Conservation (phyloP, 2,888 invertebrate species). For the Terebella lapidaria region DNA sequence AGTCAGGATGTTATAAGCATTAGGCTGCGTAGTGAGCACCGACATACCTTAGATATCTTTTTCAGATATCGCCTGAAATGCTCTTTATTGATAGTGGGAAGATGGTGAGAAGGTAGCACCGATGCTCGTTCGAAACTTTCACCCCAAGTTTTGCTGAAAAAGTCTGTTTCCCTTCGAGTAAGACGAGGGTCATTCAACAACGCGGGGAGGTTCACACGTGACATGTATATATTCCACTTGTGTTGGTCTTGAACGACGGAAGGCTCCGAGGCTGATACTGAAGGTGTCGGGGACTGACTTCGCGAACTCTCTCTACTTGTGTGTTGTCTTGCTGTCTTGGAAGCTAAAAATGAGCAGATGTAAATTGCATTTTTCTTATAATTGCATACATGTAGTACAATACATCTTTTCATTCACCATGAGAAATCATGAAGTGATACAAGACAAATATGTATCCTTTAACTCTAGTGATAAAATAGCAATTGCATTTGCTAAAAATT, state of each 20-base stretch:
- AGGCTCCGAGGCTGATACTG: constrained; percentile 26
- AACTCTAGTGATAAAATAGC: not conserved
- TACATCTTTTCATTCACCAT: too few species aligned
- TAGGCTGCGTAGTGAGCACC: too few species aligned
- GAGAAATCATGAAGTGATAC: too few species aligned
- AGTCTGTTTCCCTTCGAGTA: constrained; percentile 69
- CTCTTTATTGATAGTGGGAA: constrained; percentile 75
- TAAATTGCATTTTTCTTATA: not conserved
- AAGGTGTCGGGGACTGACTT: not conserved
- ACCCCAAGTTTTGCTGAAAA: constrained; percentile 97
- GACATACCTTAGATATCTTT: constrained; percentile 58
- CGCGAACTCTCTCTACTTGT: not conserved
- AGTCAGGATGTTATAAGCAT: too few species aligned
- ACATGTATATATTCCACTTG: constrained; percentile 79
- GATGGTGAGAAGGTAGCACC: constrained; percentile 71
- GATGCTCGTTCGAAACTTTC: constrained; percentile 82
- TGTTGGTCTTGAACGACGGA: constrained; percentile 48
- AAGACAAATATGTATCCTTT: not conserved
- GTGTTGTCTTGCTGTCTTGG: too few species aligned
- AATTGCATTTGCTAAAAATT: too few species aligned
- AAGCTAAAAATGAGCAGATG: not conserved
- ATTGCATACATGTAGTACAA: not conserved
- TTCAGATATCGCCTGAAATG: constrained; percentile 85
- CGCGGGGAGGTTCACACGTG: constrained; percentile 89
- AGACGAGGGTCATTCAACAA: constrained; percentile 87